Evolutionary conservation across 2,113 vertebrate genomes (phyloP), one percentile per base, ranked within the genome.

Genomic region (Lophura nycthemera): DNA sequence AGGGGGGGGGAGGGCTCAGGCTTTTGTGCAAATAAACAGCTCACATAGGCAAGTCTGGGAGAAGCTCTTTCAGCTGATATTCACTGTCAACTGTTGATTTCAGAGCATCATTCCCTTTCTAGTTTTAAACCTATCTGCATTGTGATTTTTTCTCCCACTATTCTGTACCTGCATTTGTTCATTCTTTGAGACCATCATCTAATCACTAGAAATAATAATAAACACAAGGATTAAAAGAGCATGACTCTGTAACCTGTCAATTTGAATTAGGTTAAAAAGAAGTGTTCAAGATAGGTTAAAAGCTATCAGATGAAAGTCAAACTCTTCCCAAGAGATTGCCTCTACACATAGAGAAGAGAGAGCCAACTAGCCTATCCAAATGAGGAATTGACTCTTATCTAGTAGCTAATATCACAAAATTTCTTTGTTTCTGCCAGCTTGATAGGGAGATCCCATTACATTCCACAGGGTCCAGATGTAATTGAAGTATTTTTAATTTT

Each of bases 401-500:
- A 34, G 56, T 25, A 54, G 36, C 72, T 47, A 78, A 38, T 75
- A 76, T 42, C 20, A 60, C 11, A 61, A 50, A 50, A 71, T n/a
- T 61, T 52, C 12, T 27, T 40, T 54, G 15, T 43, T 56, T 48
- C 38, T 24, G 0, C n/a, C 32, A 88, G 12, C 15, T 80, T 63
- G 27, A 73, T 48, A 34, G n/a, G 72, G 94, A 83, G 36, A 86
- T 88, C 21, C 24, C 40, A 29, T 27, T 21, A 61, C 47, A 38
- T 89, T 70, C 86, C 76, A 87, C 14, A 3, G 19, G 90, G 34
- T 65, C 74, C 36, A 84, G 61, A 86, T 75, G 24, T 65, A 92
- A 95, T 88, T 69, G 91, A 25, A 89, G 16, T 76, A 69, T 40
- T 81, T 79, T 92, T 80, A 89, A 92, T 92, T 42, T 90, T 40